Evolutionary conservation across 1,140 invertebrate genomes (phyloP).

Genomic region (Caenorhabditis remanei): DNA sequence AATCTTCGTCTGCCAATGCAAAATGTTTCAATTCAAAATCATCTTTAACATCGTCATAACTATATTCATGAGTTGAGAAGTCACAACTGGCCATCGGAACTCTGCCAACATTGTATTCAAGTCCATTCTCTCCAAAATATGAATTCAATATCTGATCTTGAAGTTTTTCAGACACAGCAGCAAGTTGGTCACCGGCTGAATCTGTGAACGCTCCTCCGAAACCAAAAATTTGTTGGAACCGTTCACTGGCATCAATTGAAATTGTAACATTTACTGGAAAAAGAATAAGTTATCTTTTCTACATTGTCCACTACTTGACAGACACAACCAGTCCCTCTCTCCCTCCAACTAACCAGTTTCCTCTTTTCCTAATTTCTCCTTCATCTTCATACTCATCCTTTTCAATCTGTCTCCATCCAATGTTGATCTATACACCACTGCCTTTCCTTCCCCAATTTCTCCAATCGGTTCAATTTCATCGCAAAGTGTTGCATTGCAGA

Average conservation of each 20-base stretch:
- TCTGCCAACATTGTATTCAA: slow-evolving; percentile 85
- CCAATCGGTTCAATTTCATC: slow-evolving; percentile 54
- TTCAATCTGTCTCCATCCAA: slow-evolving; percentile 49
- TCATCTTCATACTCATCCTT: slow-evolving; percentile 17
- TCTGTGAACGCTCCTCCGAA: slow-evolving; percentile 80
- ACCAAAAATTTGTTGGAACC: slow-evolving; percentile 71
- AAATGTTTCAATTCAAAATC: slow-evolving; percentile 57
- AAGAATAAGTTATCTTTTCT: neutral
- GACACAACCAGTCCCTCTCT: neutral
- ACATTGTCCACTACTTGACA: no score
- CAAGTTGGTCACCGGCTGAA: slow-evolving; percentile 78
- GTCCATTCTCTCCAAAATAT: slow-evolving; percentile 78
- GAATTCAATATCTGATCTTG: slow-evolving; percentile 75
- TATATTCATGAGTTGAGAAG: slow-evolving; percentile 81
- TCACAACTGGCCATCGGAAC: slow-evolving; percentile 88
- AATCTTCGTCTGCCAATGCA: slow-evolving; percentile 51
- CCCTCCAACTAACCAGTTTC: neutral
- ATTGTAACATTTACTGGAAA: slow-evolving; percentile 29
- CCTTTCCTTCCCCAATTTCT: slow-evolving; percentile 6
- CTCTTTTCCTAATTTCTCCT: neutral
- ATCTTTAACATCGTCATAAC: slow-evolving; percentile 46
- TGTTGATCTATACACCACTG: slow-evolving; percentile 25
- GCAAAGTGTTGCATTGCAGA: slow-evolving; percentile 59
- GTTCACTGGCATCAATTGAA: slow-evolving; percentile 18
- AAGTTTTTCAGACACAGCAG: slow-evolving; percentile 71